These are phyloP conservation scores for Cherax destructor DNA, from an alignment of 1,140 invertebrate genomes.

Conservation along the genomic window DNA sequence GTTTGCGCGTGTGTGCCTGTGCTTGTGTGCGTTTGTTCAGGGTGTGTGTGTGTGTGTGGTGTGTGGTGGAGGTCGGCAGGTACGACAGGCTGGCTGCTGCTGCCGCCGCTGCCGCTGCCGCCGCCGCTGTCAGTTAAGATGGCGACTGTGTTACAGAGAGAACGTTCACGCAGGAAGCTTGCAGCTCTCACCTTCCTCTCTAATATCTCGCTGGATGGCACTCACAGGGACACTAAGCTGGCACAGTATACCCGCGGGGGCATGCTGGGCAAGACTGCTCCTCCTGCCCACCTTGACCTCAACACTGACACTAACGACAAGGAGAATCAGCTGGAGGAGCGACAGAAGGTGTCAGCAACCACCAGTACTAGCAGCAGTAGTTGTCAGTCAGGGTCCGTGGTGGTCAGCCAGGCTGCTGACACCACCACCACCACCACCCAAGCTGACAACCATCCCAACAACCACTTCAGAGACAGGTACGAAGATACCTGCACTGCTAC, in stretches of 20 bases:
- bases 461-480: too few relatives aligned
- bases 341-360: not conserved
- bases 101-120: not conserved
- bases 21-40: too few relatives aligned
- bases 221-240: conserved; percentile 88
- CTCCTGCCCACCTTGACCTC: not conserved
- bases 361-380: not conserved
- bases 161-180: conserved; percentile 82
- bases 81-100: not conserved
- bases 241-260: conserved; percentile 74
- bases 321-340: conserved; percentile 14
- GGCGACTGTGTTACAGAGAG: conserved; percentile 70
- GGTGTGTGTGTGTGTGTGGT: too few relatives aligned
- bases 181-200: conserved; percentile 93
- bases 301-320: conserved; percentile 25
- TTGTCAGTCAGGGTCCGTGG: too few relatives aligned
- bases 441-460: too few relatives aligned
- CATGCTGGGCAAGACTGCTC: conserved; percentile 2
- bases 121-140: conserved; percentile 29
- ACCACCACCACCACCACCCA: too few relatives aligned
- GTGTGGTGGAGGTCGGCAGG: too few relatives aligned
- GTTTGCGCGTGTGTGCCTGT: too few relatives aligned
- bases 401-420: too few relatives aligned
- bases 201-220: conserved; percentile 95
- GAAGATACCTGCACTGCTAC: too few relatives aligned